Percentiles rank a stretch among this genome's conserved stretches.
phyloP scores from a whole-genome alignment of 2,113 vertebrate genomes.

The Pseudopipra pipra region DNA sequence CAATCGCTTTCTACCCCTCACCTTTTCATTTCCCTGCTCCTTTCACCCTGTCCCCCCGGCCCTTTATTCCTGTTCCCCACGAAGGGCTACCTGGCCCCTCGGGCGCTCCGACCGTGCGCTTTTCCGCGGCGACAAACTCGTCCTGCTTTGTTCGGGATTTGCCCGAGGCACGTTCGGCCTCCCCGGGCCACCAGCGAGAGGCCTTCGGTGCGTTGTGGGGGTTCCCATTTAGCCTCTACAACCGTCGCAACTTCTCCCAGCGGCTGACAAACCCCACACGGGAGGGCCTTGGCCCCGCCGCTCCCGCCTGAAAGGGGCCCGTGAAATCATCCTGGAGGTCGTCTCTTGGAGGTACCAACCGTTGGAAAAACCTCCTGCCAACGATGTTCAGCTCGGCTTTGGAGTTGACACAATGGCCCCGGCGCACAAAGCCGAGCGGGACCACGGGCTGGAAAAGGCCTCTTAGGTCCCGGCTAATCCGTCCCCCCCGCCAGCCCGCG shows the following conservation, averaged over 20 bases:
- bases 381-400: conserved; percentile 11
- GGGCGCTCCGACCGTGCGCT: accelerated
- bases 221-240: neutral
- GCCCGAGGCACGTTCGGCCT: conserved; percentile 4
- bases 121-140: neutral
- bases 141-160: neutral
- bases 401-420: conserved; percentile 18
- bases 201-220: neutral
- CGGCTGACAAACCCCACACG: neutral
- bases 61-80: neutral
- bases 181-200: neutral
- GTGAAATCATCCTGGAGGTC: conserved; percentile 34
- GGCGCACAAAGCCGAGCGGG: conserved; percentile 15
- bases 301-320: neutral
- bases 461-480: conserved; percentile 61
- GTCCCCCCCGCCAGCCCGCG: conserved; percentile 9
- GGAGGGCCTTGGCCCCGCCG: neutral
- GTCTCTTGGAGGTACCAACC: neutral
- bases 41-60: neutral
- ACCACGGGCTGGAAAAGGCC: conserved; percentile 46
- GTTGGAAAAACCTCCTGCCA: neutral
- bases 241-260: neutral
- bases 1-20: neutral
- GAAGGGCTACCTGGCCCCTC: neutral
- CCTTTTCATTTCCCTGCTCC: neutral